Base-by-base conservation (phyloP, 2,113 vertebrate genomes). In the Ammospiza caudacuta region DNA sequence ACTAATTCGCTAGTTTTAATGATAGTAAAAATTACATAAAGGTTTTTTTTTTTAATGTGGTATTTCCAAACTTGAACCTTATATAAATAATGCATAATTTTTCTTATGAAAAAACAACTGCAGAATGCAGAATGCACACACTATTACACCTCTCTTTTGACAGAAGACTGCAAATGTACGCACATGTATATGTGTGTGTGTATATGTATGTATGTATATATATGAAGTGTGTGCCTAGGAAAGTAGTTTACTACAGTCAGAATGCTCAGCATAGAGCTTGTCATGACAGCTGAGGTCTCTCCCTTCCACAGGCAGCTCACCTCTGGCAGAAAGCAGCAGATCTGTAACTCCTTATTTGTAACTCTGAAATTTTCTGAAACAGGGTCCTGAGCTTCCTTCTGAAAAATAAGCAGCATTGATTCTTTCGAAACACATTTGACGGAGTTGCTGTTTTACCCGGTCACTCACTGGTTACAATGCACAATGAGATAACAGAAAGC, bases 381-480 rank as follows among this genome's bases (percentile, higher is more conserved):
- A 55, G 10, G 2, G 29, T 35, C 51, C 57, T 28, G 27, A 87
- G 39, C 35, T 89, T 75, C 52, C n/a, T 72, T 35, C 37, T 63
- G 37, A 78, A 72, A 78, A 59, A 16, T 13, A 59, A 82, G 57
- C 14, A 74, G 31, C 20, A 23, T 4, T 0, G 0, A 24, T 23
- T 84, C 57, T 64, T 82, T 61, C 22, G 9, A 78, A 78, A 49
- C 4, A 8, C 0, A 0, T n/a, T 57, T 79, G 62, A 46, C 0
- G 0, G 37, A 55, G 46, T 18, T 31, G 27, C n/a, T 57, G 9
- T 52, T 73, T 61, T 37, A 69, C 9, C 28, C 6, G 1, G 19
- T 37, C 0, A 0, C 8, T 55, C 43, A 4, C 43, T n/a, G 49
- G 35, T 52, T 61, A 55, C n/a, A 39, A 35, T 0, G 2, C 1